Evolutionary conservation across 2,888 invertebrate genomes (phyloP).

Genomic region (Melieria crassipennis): DNA sequence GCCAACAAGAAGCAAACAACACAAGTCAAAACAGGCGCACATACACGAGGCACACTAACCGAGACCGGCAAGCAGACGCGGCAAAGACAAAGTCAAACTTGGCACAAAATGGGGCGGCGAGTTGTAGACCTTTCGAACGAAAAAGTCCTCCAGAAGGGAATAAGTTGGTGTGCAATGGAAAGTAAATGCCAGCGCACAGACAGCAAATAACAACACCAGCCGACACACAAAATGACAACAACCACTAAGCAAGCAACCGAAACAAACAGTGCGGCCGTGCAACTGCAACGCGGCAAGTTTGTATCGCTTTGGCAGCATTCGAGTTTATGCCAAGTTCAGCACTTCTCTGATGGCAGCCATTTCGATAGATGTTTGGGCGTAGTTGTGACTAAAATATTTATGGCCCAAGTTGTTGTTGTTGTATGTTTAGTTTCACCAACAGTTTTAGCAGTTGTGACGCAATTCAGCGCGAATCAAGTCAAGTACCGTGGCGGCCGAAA

Average conservation of each 20-base stretch:
- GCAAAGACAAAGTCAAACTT: too few species aligned
- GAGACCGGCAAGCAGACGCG: too few species aligned
- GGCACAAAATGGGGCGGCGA: too few species aligned
- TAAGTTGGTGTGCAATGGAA: neutral
- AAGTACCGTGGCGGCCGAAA: too few species aligned
- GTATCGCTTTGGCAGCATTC: slow-evolving; percentile 28
- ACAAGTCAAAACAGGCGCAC: too few species aligned
- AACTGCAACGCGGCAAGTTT: slow-evolving; percentile 14
- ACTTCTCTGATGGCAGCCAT: slow-evolving; percentile 43
- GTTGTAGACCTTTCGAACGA: too few species aligned
- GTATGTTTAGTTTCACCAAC: neutral
- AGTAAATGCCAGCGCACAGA: slow-evolving; percentile 28
- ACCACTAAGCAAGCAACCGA: neutral
- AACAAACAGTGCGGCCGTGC: neutral
- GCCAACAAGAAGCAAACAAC: too few species aligned
- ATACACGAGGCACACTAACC: too few species aligned
- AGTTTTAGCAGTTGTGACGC: neutral
- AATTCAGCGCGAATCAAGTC: too few species aligned
- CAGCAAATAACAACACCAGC: slow-evolving; percentile 48
- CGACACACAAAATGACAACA: neutral
- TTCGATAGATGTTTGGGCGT: too few species aligned
- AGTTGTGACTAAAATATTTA: too few species aligned
- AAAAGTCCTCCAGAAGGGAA: neutral
- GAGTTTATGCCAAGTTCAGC: slow-evolving; percentile 44
- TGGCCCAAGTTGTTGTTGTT: slow-evolving; percentile 3